Evolutionary conservation across 2,888 invertebrate species (phyloP).

Genomic region (Morpho deidamia): DNA sequence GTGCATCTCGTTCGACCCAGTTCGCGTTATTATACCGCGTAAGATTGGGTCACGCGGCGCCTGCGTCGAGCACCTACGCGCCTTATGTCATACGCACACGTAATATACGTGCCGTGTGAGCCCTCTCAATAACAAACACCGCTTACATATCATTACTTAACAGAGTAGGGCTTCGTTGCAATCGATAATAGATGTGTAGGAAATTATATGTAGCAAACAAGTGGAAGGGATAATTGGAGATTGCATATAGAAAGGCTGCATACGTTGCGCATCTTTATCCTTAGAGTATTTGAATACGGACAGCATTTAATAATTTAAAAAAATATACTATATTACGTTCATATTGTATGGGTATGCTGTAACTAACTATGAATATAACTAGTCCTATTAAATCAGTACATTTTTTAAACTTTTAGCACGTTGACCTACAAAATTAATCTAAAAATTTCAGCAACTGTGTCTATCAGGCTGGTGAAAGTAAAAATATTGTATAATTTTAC

Average conservation of each 20-base stretch:
- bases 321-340: neutral
- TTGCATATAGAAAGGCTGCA: neutral
- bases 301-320: neutral
- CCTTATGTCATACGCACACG: slow-evolving; percentile 59
- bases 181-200: slow-evolving; percentile 18
- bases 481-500: too few relatives aligned
- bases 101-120: slow-evolving; percentile 43
- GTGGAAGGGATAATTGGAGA: neutral
- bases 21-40: slow-evolving; percentile 52
- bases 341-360: too few relatives aligned
- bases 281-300: neutral
- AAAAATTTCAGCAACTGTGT: too few relatives aligned
- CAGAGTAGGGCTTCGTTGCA: slow-evolving; percentile 20
- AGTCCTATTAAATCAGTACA: too few relatives aligned
- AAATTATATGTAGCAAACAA: slow-evolving; percentile 14
- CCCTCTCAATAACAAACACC: slow-evolving; percentile 21
- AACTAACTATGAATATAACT: too few relatives aligned
- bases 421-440: too few relatives aligned
- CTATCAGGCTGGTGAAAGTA: too few relatives aligned
- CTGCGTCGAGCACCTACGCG: slow-evolving; percentile 42
- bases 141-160: slow-evolving; percentile 22
- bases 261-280: neutral
- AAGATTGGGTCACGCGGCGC: slow-evolving; percentile 59
- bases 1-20: slow-evolving; percentile 65
- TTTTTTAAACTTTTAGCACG: too few relatives aligned